Percentiles rank a stretch among this genome's conserved stretches.
phyloP scores from a whole-genome alignment of 2,888 invertebrate genomes.

The Crematogaster levior region DNA sequence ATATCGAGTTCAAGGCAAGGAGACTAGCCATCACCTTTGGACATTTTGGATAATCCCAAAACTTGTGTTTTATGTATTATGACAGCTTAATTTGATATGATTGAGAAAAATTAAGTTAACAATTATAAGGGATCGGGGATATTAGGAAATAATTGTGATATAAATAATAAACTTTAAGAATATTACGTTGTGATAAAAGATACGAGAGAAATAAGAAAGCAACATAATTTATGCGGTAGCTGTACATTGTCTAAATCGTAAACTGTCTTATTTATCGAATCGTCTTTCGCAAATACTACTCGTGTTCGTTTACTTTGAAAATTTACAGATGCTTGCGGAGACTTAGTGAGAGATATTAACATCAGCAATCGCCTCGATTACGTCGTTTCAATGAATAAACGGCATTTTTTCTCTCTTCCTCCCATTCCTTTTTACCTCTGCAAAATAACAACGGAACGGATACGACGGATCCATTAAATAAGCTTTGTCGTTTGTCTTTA shows the following conservation, averaged over 20 bases:
- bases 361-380: not conserved
- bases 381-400: slow-evolving; percentile 2
- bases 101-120: not conserved
- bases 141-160: not conserved
- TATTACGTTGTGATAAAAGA: not conserved
- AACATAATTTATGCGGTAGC: not conserved
- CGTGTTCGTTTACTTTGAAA: slow-evolving; percentile 15
- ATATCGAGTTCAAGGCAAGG: not conserved
- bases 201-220: not conserved
- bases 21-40: not conserved
- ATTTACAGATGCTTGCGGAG: not conserved
- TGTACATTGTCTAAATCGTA: not conserved
- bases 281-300: not conserved
- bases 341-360: not conserved
- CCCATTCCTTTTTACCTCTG: not conserved
- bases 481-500: slow-evolving; percentile 56
- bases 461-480: slow-evolving; percentile 58
- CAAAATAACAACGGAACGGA: slow-evolving; percentile 14
- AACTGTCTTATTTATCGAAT: not conserved
- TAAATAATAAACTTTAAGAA: not conserved
- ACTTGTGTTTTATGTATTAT: not conserved
- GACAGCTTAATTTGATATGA: not conserved
- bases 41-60: not conserved
- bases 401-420: not conserved
- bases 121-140: not conserved